Base-by-base conservation (phyloP, 1,140 invertebrate species). In the Macrobrachium nipponense region DNA sequence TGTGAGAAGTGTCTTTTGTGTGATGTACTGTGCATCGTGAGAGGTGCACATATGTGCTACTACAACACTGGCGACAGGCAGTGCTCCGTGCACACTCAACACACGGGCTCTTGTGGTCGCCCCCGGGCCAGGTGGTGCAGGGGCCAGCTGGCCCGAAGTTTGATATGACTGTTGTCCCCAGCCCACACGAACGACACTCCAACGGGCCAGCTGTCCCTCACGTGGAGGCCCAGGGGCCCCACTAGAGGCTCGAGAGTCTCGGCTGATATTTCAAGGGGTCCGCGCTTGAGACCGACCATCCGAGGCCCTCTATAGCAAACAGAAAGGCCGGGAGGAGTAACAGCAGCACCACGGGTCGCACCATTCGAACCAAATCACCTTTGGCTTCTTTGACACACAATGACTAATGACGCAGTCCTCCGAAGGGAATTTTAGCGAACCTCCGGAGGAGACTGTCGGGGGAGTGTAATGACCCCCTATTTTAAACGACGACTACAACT, bases 21-120 rank as follows among this genome's bases (percentile, higher is more conserved):
- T 66, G 61, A 44, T 76, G 78, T 80, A 64, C 36, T 36, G 82
- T 85, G 82, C 75, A 61, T 75, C 75, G 82, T 85, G 82, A 85
- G 82, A 79, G 82, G 76, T 85, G 82, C 82, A 85, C 82, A 79
- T 59, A 60, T 64, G 73, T 62, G n/a, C 62, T 17, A 70, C 75
- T 72, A 84, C 76, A 85, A 85, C 82, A 85, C 82, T 85, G 82
- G 68, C 76, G 77, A 51, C 82, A 79, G 76, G 82, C 82, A 85
- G 82, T 85, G 76, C 82, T 85, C 82, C 82, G 75, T 85, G 82
- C 76, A 85, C 82, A 79, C 82, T 85, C 82, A 85, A 61, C 82
- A 59, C 76, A 14, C 76, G 61, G 82, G 76, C 61, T 76, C 82
- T 43, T 27, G 73, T 82, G 70, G 51, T 51, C 51, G 51, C 51